phyloP scores from a whole-genome alignment of 2,888 invertebrate genomes.

The Scrobipalpa costella region DNA sequence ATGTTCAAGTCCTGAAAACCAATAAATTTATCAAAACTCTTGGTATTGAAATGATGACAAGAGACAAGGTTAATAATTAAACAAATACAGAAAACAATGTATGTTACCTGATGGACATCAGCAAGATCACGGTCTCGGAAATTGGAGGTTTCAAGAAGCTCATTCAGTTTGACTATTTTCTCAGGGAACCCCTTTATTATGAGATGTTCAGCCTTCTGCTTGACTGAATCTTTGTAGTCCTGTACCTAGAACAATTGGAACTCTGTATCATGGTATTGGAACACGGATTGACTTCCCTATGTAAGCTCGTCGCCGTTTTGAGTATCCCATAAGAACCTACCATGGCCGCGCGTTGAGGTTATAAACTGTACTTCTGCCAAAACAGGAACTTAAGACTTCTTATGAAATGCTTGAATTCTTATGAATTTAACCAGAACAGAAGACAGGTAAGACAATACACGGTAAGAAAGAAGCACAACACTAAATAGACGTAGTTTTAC shows the following conservation, averaged over 20 bases:
- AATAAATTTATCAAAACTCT: not conserved
- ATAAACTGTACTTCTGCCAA: conserved; percentile 35
- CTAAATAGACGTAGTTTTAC: conserved; percentile 32
- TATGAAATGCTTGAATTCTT: not conserved
- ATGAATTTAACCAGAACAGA: too few relatives aligned
- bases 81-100: not conserved
- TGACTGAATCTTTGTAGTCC: conserved; percentile 94
- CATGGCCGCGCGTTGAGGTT: conserved; percentile 56
- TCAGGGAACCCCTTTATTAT: conserved; percentile 95
- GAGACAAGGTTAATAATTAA: too few relatives aligned
- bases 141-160: conserved; percentile 89
- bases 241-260: conserved; percentile 84
- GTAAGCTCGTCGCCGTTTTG: not conserved
- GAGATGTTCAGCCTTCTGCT: conserved; percentile 93
- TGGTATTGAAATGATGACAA: too few relatives aligned
- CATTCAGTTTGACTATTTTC: conserved; percentile 95
- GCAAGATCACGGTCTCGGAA: conserved; percentile 89
- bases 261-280: not conserved
- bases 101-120: conserved; percentile 86
- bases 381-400: not conserved
- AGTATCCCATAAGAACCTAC: conserved; percentile 26
- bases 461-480: not conserved
- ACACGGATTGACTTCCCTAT: not conserved
- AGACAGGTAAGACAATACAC: not conserved
- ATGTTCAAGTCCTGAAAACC: conserved; percentile 87